Evolutionary conservation across 30 jellyfish, hydroid and myxozoan genomes (phyloP), one percentile per base, ranked within the genome.

Genomic region (Turritopsis dohrnii): DNA sequence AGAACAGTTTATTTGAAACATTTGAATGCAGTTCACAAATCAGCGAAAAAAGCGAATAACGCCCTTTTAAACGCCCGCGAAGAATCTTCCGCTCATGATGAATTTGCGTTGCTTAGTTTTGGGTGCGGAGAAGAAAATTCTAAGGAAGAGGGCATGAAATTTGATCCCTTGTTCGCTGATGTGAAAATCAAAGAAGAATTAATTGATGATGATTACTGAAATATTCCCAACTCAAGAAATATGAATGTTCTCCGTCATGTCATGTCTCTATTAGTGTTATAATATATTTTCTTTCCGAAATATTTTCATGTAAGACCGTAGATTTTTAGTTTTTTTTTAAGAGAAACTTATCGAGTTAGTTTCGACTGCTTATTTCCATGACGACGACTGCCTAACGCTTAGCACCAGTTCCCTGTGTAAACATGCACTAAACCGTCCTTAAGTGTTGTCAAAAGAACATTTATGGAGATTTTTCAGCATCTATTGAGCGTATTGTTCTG

Each of bases 1-100:
- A 73, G 89, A 24, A 82, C 89, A 9, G 87, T 85, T 20, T 82
- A 82, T 41, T 71, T 82, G 41, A 82, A 82, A 71, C 89, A 82
- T 65, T 28, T 82, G 72, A 82, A 82, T 25, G 66, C 53, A n/a
- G 72, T 66, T 7, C 89, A 82, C 28, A 82, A 80, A 65, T 24
- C 25, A 41, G 7, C 87, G 1, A 30, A 30, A 77, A 5, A 18
- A 28, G 19, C 8, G 30, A 27, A 23, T 0, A n/a, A n/a, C n/a
- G n/a, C n/a, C n/a, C n/a, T n/a, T n/a, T n/a, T n/a, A n/a, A n/a
- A n/a, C n/a, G n/a, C n/a, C n/a, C n/a, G n/a, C n/a, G n/a, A n/a
- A n/a, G n/a, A n/a, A n/a, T n/a, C n/a, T n/a, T n/a, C n/a, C n/a
- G n/a, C n/a, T n/a, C 30, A 23, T 0, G 31, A 69, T 23, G 0